Base-by-base conservation (phyloP, 2,888 invertebrate species). In the Rosalia funebris region DNA sequence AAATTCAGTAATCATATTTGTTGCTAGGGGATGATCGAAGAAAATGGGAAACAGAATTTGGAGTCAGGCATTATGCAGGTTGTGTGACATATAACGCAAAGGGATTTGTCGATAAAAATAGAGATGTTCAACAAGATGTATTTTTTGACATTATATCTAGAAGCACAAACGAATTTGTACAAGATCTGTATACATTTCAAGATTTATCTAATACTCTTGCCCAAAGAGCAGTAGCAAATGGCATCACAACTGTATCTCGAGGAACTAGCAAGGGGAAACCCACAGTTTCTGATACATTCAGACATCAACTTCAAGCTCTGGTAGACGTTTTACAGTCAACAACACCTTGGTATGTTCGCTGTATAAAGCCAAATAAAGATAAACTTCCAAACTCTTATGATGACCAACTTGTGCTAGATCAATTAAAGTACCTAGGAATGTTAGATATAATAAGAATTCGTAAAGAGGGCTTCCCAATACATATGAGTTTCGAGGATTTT, bases 111-210 rank as follows among this genome's bases (percentile, higher is more conserved):
- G 95, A 95, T 76, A 96, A 96, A 82, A 96, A 96, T 80, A 84
- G 95, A 5, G 95, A 96, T 75, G 93, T 94, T 0, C 95, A 95
- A 77, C 95, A 96, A 78, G 95, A 95, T 76, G 93, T 95, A 0
- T 91, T 96, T 76, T 95, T 96, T 68, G 95, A 96, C 78, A 91
- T 92, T 67, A 88, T 96, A 84, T 91, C 92, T 41, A 84, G 93
- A 37, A 94, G 95, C 46, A 88, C 87, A 2, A 93, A 93, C 75
- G 88, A 89, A 34, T 94, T 95, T 76, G 91, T 95, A 0, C 89
- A 91, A 74, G 92, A 93, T 73, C 83, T 89, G 11, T 86, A 89
- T 0, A 86, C 86, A 11, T 88, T 87, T 79, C 90, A 91, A 81
- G 91, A 82, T 62, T 67, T 79, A 12, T 71, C 73, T 9, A 71